Evolutionary conservation across 2,888 invertebrate genomes (phyloP).

Genomic region (Hermaeophaga mercurialis): DNA sequence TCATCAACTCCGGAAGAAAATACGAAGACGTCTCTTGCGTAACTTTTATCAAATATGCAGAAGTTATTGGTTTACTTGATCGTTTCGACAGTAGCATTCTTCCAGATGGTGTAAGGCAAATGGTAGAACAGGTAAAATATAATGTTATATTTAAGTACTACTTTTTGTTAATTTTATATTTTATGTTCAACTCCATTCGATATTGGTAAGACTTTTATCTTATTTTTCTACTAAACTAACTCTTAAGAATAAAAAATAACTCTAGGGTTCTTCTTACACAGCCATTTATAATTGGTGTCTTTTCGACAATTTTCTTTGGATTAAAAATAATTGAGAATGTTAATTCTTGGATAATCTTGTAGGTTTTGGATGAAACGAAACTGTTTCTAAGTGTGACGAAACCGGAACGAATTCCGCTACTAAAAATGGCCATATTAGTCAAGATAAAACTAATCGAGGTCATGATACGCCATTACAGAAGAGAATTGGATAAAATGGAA

Average conservation of each 20-base stretch:
- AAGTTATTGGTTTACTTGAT: constrained; percentile 36
- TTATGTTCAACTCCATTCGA: too few relatives aligned
- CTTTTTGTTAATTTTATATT: too few relatives aligned
- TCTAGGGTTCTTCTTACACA: too few relatives aligned
- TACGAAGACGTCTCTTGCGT: constrained; percentile 41
- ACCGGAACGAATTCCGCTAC: background rate
- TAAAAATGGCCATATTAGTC: constrained; percentile 35
- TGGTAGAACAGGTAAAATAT: constrained; percentile 6
- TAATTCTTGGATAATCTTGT: background rate
- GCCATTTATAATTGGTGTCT: too few relatives aligned
- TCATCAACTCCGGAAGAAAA: constrained; percentile 34
- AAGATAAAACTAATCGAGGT: constrained; percentile 45
- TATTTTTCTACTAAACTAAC: too few relatives aligned
- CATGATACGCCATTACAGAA: constrained; percentile 42
- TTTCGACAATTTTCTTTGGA: too few relatives aligned
- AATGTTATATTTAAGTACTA: too few relatives aligned
- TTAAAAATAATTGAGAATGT: too few relatives aligned
- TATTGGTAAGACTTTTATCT: too few relatives aligned
- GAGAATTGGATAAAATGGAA: constrained; percentile 37
- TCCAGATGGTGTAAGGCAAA: constrained; percentile 15
- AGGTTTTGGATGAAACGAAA: constrained; percentile 2
- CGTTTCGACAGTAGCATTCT: constrained; percentile 21
- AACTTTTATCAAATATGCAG: constrained; percentile 42
- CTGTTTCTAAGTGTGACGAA: background rate
- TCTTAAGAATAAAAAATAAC: too few relatives aligned